These are phyloP conservation scores for Lagria hirta DNA, from an alignment of 2,888 invertebrate species.

Conservation along the genomic window DNA sequence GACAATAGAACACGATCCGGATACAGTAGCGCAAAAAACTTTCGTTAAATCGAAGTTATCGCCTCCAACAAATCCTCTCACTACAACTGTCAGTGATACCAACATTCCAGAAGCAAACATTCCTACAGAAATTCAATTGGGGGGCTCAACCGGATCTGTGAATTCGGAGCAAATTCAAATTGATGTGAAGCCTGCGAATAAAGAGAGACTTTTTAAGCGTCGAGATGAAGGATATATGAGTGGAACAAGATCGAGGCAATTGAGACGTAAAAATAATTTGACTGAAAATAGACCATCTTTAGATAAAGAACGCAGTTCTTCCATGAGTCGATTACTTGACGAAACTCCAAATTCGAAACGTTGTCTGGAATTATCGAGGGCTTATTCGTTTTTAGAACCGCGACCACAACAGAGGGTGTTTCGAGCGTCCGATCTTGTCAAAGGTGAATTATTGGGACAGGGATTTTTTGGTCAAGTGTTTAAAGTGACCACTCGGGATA, in stretches of 20 bases:
- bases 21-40: conserved; percentile 62
- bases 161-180: conserved; percentile 28
- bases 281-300: conserved; percentile 45
- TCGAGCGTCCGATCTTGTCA: conserved; percentile 84
- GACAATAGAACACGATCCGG: conserved; percentile 88
- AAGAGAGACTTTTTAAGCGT: conserved; percentile 58
- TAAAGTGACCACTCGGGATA: conserved; percentile 87
- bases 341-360: conserved; percentile 56
- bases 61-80: conserved; percentile 44
- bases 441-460: conserved; percentile 86
- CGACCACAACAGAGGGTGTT: conserved; percentile 74
- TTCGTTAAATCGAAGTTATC: conserved; percentile 31
- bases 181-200: conserved; percentile 37
- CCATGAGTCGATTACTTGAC: conserved; percentile 80
- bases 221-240: conserved; percentile 64
- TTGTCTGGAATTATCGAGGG: conserved; percentile 71
- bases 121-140: conserved; percentile 33
- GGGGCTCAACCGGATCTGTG: conserved; percentile 42
- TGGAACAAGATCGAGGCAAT: conserved; percentile 64
- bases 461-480: conserved; percentile 94
- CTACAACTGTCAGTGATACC: conserved; percentile 53
- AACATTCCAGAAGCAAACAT: conserved; percentile 48
- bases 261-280: conserved; percentile 59
- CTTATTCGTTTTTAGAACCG: conserved; percentile 81
- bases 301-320: conserved; percentile 82